Percentiles rank a stretch among this genome's conserved stretches.
phyloP scores from a whole-genome alignment of 2,888 invertebrate species.

The Tetrapedia diversipes region DNA sequence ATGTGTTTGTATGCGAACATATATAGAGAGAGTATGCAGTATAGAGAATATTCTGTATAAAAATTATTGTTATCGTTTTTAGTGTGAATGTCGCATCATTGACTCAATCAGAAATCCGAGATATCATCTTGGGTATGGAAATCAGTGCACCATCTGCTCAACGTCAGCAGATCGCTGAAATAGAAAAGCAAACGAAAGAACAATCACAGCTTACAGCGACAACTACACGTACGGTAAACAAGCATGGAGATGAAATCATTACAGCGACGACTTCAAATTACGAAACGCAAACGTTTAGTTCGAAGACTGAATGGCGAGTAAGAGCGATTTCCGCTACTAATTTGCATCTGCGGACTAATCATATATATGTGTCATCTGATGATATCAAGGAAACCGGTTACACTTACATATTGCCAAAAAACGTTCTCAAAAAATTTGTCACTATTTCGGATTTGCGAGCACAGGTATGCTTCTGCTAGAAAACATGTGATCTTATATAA shows the following conservation, averaged over 20 bases:
- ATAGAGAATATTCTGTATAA: no score
- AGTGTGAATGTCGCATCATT: constrained; percentile 99
- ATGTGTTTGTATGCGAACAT: no score
- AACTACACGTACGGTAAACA: constrained; percentile 99
- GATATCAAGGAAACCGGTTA: constrained; percentile 99
- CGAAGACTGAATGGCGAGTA: constrained; percentile 99
- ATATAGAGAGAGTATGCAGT: no score
- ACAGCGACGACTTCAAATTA: constrained; percentile 99
- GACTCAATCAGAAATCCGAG: constrained; percentile 99
- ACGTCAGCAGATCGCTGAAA: constrained; percentile 99
- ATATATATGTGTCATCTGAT: constrained; percentile 99
- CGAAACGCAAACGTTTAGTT: constrained; percentile 98
- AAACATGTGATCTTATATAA: background rate
- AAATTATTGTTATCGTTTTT: constrained; percentile 43
- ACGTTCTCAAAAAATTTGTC: constrained; percentile 99
- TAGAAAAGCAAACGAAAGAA: constrained; percentile 99
- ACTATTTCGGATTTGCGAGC: constrained; percentile 99
- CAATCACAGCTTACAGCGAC: constrained; percentile 99
- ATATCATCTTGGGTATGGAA: constrained; percentile 99
- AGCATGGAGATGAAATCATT: constrained; percentile 99
- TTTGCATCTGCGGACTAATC: constrained; percentile 97
- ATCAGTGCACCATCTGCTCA: constrained; percentile 99
- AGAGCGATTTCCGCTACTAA: constrained; percentile 99
- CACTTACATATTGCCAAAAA: constrained; percentile 97
- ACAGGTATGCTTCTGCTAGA: constrained; percentile 86